Percentiles rank a stretch among this genome's conserved stretches.
phyloP scores from a whole-genome alignment of 2,113 vertebrate species.

The Odocoileus hemionus region DNA sequence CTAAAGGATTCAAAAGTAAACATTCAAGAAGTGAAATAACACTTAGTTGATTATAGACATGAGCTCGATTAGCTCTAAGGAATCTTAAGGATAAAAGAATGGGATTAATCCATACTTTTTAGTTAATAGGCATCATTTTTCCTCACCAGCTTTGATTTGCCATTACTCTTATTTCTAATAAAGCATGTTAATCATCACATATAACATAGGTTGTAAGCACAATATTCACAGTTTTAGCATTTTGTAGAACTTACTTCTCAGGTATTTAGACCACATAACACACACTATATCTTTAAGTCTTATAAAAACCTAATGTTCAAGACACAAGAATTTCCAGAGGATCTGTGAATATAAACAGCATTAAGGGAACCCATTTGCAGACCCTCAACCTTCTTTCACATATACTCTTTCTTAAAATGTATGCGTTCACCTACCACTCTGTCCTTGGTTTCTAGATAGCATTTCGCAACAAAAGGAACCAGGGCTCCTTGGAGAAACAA shows the following conservation, averaged over 20 bases:
- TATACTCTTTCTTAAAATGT: neutral
- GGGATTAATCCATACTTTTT: neutral
- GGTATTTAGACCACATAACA: neutral
- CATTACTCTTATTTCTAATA: neutral
- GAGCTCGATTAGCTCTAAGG: slow-evolving; percentile 1
- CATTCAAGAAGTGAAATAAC: slow-evolving; percentile 25
- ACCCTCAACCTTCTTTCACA: neutral
- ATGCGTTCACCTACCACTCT: neutral
- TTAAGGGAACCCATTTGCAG: neutral
- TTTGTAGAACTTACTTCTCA: neutral
- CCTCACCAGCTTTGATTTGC: neutral
- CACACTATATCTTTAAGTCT: neutral
- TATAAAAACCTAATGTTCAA: neutral
- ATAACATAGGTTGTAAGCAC: neutral
- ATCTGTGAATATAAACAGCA: neutral
- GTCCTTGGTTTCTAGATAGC: slow-evolving; percentile 3
- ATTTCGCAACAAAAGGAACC: neutral
- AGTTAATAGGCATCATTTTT: neutral
- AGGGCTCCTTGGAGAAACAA: neutral
- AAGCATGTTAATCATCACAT: neutral
- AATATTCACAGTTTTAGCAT: neutral
- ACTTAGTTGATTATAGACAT: slow-evolving; percentile 46
- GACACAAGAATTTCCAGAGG: neutral
- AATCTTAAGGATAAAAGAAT: neutral
- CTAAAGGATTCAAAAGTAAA: neutral